These are phyloP conservation scores for Pedetes capensis DNA, from an alignment of 2,113 vertebrate genomes.

Conservation along the genomic window DNA sequence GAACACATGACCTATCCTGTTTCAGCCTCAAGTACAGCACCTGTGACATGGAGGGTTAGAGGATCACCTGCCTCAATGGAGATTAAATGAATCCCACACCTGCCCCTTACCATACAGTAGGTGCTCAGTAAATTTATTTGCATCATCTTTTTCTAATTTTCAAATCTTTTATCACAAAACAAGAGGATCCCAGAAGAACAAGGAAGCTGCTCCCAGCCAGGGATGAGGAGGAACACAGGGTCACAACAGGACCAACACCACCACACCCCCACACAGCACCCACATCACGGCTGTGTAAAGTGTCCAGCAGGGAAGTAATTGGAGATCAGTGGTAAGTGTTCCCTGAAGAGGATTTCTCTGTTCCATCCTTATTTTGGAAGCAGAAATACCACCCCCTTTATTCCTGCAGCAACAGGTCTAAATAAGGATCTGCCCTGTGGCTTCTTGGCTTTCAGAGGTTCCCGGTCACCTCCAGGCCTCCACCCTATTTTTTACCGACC, in stretches of 20 bases:
- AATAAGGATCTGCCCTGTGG: not conserved
- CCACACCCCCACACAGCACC: not conserved
- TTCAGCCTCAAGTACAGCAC: not conserved
- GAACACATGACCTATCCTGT: not conserved
- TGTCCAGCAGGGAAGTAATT: fast-evolving
- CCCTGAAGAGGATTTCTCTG: not conserved
- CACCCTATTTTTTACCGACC: not conserved
- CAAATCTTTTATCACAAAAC: not conserved
- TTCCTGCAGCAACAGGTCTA: not conserved
- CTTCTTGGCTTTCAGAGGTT: not conserved
- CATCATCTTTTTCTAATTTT: not conserved
- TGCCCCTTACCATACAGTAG: fast-evolving
- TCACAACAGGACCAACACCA: fast-evolving
- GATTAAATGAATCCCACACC: not conserved
- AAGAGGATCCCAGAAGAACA: not conserved
- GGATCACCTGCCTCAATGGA: fast-evolving
- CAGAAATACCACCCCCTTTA: not conserved
- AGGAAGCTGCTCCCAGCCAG: not conserved
- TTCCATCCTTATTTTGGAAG: not conserved
- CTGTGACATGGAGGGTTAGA: fast-evolving
- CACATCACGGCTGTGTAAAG: not conserved
- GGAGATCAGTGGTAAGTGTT: fast-evolving
- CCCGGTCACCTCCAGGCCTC: not conserved
- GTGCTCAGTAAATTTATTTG: not conserved
- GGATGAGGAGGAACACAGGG: not conserved